Percentiles rank a stretch among this genome's conserved stretches.
Conservation (phyloP, 2,113 vertebrate species). For the Trichomycterus rosablanca region DNA sequence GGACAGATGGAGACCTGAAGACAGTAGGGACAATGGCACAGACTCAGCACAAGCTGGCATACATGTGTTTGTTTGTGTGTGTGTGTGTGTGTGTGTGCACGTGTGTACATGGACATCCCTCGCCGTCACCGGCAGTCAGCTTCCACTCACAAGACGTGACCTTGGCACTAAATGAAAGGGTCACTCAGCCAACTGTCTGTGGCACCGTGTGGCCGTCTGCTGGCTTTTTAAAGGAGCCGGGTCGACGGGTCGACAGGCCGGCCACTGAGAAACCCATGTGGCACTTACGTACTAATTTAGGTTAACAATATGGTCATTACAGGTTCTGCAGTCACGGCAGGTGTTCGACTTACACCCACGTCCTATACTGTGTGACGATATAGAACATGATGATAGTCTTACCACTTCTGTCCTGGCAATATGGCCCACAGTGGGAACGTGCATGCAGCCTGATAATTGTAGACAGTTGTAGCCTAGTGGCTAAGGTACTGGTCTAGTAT, state of each 20-base stretch:
- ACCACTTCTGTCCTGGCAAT: too few species aligned
- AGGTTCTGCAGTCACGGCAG: constrained; percentile 42
- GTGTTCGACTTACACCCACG: constrained; percentile 31
- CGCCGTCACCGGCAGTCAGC: neutral
- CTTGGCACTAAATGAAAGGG: constrained; percentile 40
- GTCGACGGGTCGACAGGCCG: constrained; percentile 53
- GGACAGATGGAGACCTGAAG: constrained; percentile 77
- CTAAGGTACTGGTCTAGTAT: too few species aligned
- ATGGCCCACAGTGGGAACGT: too few species aligned
- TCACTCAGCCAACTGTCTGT: constrained; percentile 64
- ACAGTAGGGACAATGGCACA: constrained; percentile 71
- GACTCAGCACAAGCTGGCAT: constrained; percentile 59
- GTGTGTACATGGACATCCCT: constrained; percentile 13
- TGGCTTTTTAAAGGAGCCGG: constrained; percentile 48
- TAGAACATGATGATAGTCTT: too few species aligned
- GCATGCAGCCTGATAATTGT: too few species aligned
- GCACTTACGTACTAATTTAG: constrained; percentile 44
- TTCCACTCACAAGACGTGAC: neutral
- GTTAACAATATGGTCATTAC: constrained; percentile 43
- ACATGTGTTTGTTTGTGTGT: constrained; percentile 54
- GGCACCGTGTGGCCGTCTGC: constrained; percentile 51
- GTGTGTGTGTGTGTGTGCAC: constrained; percentile 46
- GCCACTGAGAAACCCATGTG: constrained; percentile 36
- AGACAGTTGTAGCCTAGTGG: too few species aligned
- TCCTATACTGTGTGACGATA: too few species aligned